Base-by-base conservation (phyloP, 1,140 invertebrate genomes). In the Lethrus apterus region DNA sequence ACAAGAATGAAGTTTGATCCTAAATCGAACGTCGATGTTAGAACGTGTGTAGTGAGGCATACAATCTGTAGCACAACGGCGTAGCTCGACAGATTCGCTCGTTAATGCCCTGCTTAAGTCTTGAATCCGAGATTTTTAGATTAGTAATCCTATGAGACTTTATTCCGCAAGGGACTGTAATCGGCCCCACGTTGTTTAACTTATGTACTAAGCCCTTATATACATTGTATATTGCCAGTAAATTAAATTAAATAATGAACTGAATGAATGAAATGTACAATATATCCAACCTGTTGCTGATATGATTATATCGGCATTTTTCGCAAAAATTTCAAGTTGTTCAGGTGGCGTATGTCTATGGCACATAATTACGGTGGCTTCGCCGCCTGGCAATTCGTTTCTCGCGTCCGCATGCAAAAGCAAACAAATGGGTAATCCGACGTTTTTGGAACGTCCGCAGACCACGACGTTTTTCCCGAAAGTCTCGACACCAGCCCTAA, bases 391-490 rank as follows among this genome's bases (percentile, higher is more conserved):
- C 21, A 57, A 44, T 49, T 61, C 61, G 40, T 66, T 60, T 31
- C 50, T 55, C 8, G 46, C 52, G 73, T 92, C 87, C 8, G 83
- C 78, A 60, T 88, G 84, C 29, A 91, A 59, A 44, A 90, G 67
- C 66, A 89, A 78, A 9, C 86, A 85, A 48, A 91, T 86, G 1
- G 90, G 89, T 64, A 92, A 74, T 1, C 89, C 87, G 29, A 93
- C 89, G 69, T 93, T 89, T 66, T 93, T 93, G 0, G 89, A 93
- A 46, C 89, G 70, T 3, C 90, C 89, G 58, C 88, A 80, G 0
- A 93, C 80, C 0, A 93, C 86, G n/a, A 86, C 86, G 65, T 89
- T 89, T 59, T 85, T 84, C 4, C 88, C 89, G 61, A 81, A 78
- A 0, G 86, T 91, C 50, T 85, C 74, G 48, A 91, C 81, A 46